Percentiles rank a stretch among this genome's conserved stretches.
phyloP scores from a whole-genome alignment of 2,113 vertebrate species.

The Rynchops niger region DNA sequence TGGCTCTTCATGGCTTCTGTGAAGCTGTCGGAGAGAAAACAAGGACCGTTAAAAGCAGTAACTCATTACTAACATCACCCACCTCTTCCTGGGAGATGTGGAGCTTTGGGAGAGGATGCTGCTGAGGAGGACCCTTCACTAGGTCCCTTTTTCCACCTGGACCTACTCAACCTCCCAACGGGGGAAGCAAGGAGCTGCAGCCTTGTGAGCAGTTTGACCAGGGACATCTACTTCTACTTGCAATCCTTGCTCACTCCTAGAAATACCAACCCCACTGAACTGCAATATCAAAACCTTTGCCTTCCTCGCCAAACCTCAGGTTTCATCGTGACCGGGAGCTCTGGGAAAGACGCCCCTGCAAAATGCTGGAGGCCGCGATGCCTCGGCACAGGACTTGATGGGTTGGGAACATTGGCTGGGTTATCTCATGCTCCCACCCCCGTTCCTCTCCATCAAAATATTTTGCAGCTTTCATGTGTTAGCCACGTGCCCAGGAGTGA shows the following conservation, averaged over 20 bases:
- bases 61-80: background rate
- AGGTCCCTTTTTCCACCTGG: background rate
- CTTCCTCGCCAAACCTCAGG: background rate
- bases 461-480: constrained; percentile 15
- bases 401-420: background rate
- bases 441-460: constrained; percentile 27
- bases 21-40: constrained; percentile 76
- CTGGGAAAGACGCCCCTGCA: background rate
- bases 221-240: background rate
- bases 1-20: constrained; percentile 86
- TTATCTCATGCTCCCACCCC: constrained; percentile 29
- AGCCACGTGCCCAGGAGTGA: constrained; percentile 45
- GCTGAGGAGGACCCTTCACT: background rate
- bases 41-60: background rate
- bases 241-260: background rate
- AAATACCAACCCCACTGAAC: background rate
- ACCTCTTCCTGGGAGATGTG: background rate
- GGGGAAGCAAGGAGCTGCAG: background rate
- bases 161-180: background rate
- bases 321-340: background rate
- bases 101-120: background rate
- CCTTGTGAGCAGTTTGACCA: background rate
- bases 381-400: background rate
- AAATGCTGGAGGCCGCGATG: background rate
- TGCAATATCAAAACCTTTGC: background rate